A percentile compares a stretch with the other conserved stretches of the same genome.
These are phyloP conservation scores for Cyprinus carpio DNA, from an alignment of 2,113 vertebrate species.

Conservation along the genomic window DNA sequence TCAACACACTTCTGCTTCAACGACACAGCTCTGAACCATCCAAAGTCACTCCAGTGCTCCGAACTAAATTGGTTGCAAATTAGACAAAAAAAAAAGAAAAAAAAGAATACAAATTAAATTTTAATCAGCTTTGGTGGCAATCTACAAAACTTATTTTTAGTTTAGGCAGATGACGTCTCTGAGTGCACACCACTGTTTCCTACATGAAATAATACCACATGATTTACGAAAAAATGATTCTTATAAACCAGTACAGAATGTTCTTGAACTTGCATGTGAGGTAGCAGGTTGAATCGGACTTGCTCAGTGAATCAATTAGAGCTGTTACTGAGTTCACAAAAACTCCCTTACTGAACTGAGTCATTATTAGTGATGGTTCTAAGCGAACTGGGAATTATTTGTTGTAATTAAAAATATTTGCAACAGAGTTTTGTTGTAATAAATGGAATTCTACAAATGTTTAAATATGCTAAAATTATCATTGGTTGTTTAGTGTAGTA, in stretches of 20 bases:
- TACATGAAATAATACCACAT: neutral
- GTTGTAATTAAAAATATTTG: neutral
- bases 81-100: neutral
- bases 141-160: neutral
- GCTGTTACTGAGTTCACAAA: neutral
- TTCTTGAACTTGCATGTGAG: neutral
- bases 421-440: no score
- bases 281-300: neutral
- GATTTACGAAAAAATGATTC: neutral
- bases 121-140: neutral
- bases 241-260: neutral
- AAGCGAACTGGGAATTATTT: neutral
- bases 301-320: neutral
- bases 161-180: neutral
- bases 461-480: no score
- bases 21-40: neutral
- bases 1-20: neutral
- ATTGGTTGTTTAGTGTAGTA: no score
- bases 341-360: no score
- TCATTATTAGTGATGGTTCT: neutral
- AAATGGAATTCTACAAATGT: no score
- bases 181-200: neutral
- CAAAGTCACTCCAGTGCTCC: slow-evolving; percentile 23
- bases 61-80: neutral
- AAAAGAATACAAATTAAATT: neutral